Base-by-base conservation (phyloP, 23 tunicate genomes). In the Clavelina lepadiformis region DNA sequence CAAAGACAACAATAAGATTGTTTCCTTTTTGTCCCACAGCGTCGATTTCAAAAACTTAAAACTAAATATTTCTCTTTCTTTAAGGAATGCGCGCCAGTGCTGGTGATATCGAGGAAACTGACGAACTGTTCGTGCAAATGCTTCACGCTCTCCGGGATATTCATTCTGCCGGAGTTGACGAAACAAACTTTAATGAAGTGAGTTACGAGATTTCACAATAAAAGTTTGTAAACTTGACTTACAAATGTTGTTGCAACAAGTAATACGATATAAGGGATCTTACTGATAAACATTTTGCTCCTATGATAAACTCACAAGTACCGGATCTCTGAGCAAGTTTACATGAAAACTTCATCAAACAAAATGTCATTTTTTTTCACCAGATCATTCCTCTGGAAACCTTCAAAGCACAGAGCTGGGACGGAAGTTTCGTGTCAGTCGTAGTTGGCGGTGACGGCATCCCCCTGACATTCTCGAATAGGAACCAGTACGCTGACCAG, bases 391-490 rank as follows among this genome's bases (percentile, higher is more conserved):
- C 98, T 31, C 65, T 93, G 37, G 98, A 93, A 31, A 79, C 75
- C 28, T 93, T 79, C 78, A 74, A 74, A 4, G 98, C 87, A 1
- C 98, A 93, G 59, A 73, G 79, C 38, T 76, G 84, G 79, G 60
- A 82, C 20, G 98, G 98, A 32, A 73, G 31, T 1, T 93, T 93
- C 38, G 83, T 79, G 5, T 67, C 98, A 15, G 85, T 86, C 0
- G 85, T 93, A 24, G 81, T 85, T 23, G 98, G 98, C 1, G 98
- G 98, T 15, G 96, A 85, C 3, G 79, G 86, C 35, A 93, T 93
- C 44, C 83, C 73, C 19, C 73, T 93, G 33, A 84, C 82, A 3
- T 93, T 84, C 34, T 49, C 72, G 18, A 93, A 93, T 68, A 47
- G 98, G 56, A 75, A 60, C 29, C 68, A 79, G 31, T 93, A 93